Evolutionary conservation across 2,113 vertebrate species (phyloP).

Genomic region (Alligator sinensis): DNA sequence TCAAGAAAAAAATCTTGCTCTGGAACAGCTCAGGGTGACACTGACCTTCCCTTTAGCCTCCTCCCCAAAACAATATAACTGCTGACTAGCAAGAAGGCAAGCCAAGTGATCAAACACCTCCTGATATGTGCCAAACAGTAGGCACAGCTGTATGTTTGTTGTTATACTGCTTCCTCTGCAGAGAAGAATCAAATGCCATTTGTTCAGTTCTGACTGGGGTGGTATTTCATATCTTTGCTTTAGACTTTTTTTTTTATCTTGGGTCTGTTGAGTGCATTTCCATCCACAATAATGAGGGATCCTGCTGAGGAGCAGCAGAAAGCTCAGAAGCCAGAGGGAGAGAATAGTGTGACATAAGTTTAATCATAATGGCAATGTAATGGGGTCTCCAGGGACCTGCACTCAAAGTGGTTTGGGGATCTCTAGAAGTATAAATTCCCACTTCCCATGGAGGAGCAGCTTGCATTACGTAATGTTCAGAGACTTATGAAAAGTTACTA

Average conservation of each 20-base stretch:
- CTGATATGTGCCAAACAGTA: background rate
- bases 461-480: slow-evolving; percentile 31
- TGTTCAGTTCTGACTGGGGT: slow-evolving; percentile 13
- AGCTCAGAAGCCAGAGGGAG: background rate
- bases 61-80: background rate
- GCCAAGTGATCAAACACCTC: background rate
- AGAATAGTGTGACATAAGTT: background rate
- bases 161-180: slow-evolving; percentile 26
- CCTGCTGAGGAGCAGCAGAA: slow-evolving; percentile 40
- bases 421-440: slow-evolving; percentile 35
- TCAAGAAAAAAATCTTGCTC: background rate
- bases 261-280: slow-evolving; percentile 28
- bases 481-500: background rate
- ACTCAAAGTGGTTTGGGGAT: slow-evolving; percentile 22
- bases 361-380: slow-evolving; percentile 46
- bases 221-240: background rate
- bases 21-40: background rate
- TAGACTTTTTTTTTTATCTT: background rate
- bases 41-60: background rate
- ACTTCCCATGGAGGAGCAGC: slow-evolving; percentile 41
- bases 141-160: slow-evolving; percentile 14
- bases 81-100: background rate
- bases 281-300: slow-evolving; percentile 8
- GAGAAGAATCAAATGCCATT: slow-evolving; percentile 33
- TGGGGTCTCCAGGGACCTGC: slow-evolving; percentile 25